Base-by-base conservation (phyloP, 2,888 invertebrate genomes). In the Lissocephala sabroskyi region DNA sequence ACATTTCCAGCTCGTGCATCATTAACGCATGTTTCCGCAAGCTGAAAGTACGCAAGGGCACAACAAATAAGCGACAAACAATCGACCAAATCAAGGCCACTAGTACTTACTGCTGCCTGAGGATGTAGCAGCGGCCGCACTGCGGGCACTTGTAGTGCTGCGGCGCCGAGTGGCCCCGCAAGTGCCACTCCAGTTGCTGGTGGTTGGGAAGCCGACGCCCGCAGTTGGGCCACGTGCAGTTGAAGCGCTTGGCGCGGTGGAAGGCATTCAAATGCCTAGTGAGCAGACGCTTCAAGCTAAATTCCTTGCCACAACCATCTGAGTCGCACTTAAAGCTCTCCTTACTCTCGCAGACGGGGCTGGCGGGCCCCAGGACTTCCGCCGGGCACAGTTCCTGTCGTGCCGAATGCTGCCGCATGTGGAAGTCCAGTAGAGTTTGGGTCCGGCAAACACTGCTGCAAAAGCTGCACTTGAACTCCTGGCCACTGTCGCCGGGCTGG, bases 371-470 rank as follows among this genome's bases (percentile, higher is more conserved):
- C n/a, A n/a, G n/a, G n/a, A n/a, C n/a, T n/a, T n/a, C n/a, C n/a
- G n/a, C n/a, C n/a, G n/a, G n/a, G n/a, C n/a, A n/a, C n/a, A n/a
- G n/a, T n/a, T n/a, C n/a, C n/a, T n/a, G n/a, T n/a, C n/a, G n/a
- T n/a, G n/a, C n/a, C n/a, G n/a, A n/a, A 46, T 80, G 81, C 1
- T 68, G 59, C 47, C 79, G 79, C 57, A 79, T 63, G 37, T 81
- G 81, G 26, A 66, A 65, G 47, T 68, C 71, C 0, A 81, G 56
- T 36, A 77, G 49, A 1, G 67, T 61, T 7, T 65, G 46, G 5
- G 79, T 71, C 2, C 73, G 67, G 41, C 74, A 81, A 18, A 61
- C 62, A 1, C 65, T 63, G 10, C 68, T 60, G 30, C 81, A 81
- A 13, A 79, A 60, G 9, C 56, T 45, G 43, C 82, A 81, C 42